Percentiles rank a stretch among this genome's conserved stretches.
Evolutionary conservation across 2,113 vertebrate species (phyloP).

Genomic region (Mungos mungo): DNA sequence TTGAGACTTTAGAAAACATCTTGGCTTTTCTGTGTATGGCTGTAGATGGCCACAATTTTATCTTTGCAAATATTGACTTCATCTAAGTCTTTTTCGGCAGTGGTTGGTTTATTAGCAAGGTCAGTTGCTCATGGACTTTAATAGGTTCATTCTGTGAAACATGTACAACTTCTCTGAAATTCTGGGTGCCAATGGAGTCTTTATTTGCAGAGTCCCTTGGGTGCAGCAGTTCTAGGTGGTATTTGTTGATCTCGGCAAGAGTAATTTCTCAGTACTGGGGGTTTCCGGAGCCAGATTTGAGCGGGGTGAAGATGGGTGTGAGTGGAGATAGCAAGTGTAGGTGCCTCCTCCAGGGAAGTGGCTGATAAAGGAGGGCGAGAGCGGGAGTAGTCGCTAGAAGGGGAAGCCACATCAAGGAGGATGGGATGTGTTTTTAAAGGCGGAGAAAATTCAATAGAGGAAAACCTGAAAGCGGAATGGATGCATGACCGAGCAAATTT

Average conservation of each 20-base stretch:
- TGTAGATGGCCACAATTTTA: constrained; percentile 38
- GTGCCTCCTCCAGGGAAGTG: neutral
- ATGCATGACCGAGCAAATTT: neutral
- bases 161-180: neutral
- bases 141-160: neutral
- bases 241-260: neutral
- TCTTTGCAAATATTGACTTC: constrained; percentile 34
- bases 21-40: constrained; percentile 15
- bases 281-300: neutral
- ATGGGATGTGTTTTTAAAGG: constrained; percentile 13
- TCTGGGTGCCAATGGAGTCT: neutral
- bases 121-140: neutral
- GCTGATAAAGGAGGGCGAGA: neutral
- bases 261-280: neutral
- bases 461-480: neutral
- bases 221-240: neutral
- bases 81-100: neutral
- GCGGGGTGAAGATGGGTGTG: neutral
- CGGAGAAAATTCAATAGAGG: neutral
- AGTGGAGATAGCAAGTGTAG: neutral
- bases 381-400: neutral
- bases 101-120: neutral
- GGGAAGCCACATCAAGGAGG: neutral
- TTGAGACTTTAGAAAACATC: neutral
- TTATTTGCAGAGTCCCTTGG: neutral